These are phyloP conservation scores for Motacilla tschutschensis DNA, from an alignment of 2,113 vertebrate species.

Conservation along the genomic window DNA sequence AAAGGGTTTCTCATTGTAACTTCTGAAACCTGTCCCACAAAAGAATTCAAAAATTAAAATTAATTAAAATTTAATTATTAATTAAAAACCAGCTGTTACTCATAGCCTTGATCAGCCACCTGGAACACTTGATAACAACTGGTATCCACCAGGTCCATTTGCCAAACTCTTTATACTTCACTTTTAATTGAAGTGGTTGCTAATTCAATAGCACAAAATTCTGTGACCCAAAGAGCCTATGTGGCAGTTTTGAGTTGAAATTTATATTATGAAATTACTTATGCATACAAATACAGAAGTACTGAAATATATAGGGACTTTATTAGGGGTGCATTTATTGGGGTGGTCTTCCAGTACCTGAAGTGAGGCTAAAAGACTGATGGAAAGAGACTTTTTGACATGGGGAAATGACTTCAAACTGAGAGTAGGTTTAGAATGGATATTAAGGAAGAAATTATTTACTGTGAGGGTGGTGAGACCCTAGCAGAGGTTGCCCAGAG, in stretches of 20 bases:
- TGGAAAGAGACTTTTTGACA: not conserved
- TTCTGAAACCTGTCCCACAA: not conserved
- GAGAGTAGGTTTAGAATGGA: not conserved
- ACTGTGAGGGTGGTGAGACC: not conserved
- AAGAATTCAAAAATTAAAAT: not conserved
- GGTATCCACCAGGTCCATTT: not conserved
- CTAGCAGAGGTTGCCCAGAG: not conserved
- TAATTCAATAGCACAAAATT: not conserved
- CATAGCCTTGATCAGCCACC: not conserved
- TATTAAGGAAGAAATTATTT: not conserved
- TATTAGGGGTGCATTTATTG: not conserved
- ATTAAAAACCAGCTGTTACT: not conserved
- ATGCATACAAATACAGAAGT: not conserved
- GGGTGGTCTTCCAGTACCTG: not conserved
- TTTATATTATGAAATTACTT: not conserved
- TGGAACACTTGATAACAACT: not conserved
- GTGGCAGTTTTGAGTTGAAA: not conserved
- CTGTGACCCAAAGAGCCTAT: not conserved
- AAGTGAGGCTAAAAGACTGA: not conserved
- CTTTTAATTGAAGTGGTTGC: not conserved
- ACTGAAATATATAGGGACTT: not conserved
- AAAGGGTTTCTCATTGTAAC: not conserved
- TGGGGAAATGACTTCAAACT: not conserved
- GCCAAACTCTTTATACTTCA: not conserved
- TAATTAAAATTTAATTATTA: not conserved